Conservation (phyloP, 1,140 invertebrate species). For the Pseudachorutes palmiensis region DNA sequence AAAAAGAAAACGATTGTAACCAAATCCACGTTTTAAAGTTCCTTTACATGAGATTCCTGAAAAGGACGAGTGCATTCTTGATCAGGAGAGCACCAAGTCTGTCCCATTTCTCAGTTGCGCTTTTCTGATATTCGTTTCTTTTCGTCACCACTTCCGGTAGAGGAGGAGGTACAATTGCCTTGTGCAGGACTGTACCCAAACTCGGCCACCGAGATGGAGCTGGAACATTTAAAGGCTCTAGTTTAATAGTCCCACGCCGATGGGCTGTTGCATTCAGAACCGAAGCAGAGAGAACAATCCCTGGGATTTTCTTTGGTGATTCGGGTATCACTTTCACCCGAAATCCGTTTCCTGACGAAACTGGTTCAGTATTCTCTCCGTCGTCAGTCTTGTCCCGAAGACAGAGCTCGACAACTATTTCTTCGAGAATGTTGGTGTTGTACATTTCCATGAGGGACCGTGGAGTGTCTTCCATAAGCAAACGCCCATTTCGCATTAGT, state of each 20-base stretch:
- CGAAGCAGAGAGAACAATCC: not conserved
- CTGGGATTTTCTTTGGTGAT: not conserved
- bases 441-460: constrained; percentile 70
- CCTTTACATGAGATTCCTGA: too few species aligned
- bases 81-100: constrained; percentile 22
- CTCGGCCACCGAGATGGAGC: not conserved
- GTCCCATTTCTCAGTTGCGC: constrained; percentile 7
- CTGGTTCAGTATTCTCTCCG: not conserved
- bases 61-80: too few species aligned
- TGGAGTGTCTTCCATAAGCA: constrained; percentile 85
- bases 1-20: constrained; percentile 34
- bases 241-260: not conserved
- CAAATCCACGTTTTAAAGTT: too few species aligned
- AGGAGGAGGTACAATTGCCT: not conserved
- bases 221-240: not conserved
- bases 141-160: not conserved
- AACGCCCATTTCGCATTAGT: constrained; percentile 79
- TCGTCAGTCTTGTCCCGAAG: constrained; percentile 46
- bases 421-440: constrained; percentile 73
- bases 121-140: constrained; percentile 3
- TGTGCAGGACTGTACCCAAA: not conserved
- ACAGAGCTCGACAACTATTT: constrained; percentile 87
- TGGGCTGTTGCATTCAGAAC: not conserved
- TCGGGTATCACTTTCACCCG: not conserved
- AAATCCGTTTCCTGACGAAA: not conserved